These are phyloP conservation scores for Neofelis nebulosa DNA, from an alignment of 2,113 vertebrate genomes.

Conservation along the genomic window DNA sequence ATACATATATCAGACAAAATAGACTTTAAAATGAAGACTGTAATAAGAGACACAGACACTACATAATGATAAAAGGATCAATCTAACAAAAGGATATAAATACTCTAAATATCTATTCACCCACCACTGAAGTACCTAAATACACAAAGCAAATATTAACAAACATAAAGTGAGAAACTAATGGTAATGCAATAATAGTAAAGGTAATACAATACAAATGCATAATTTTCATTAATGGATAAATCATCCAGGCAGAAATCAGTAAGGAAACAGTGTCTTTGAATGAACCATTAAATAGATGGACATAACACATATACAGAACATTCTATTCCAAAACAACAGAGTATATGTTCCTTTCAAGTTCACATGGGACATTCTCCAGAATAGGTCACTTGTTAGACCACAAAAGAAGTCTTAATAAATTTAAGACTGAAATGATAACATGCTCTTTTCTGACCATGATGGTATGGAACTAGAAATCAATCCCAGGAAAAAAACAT, in stretches of 20 bases:
- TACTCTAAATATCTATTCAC: neutral
- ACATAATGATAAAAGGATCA: neutral
- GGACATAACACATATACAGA: neutral
- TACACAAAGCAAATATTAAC: neutral
- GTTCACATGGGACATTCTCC: neutral
- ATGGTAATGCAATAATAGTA: neutral
- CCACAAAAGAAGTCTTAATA: neutral
- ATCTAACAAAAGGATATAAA: neutral
- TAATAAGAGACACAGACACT: neutral
- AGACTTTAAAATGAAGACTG: neutral
- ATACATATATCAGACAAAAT: neutral
- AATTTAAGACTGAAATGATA: neutral
- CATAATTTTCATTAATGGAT: neutral
- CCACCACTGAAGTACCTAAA: neutral
- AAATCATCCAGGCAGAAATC: neutral
- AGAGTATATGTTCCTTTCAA: neutral
- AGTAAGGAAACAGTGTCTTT: neutral
- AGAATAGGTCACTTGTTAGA: neutral
- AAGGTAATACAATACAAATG: neutral
- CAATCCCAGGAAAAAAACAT: neutral
- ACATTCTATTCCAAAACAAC: neutral
- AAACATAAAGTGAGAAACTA: neutral
- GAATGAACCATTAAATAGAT: neutral
- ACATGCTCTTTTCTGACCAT: neutral
- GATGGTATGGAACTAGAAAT: neutral